Conservation (phyloP, 1,140 invertebrate genomes). For the Drosophila rufa region DNA sequence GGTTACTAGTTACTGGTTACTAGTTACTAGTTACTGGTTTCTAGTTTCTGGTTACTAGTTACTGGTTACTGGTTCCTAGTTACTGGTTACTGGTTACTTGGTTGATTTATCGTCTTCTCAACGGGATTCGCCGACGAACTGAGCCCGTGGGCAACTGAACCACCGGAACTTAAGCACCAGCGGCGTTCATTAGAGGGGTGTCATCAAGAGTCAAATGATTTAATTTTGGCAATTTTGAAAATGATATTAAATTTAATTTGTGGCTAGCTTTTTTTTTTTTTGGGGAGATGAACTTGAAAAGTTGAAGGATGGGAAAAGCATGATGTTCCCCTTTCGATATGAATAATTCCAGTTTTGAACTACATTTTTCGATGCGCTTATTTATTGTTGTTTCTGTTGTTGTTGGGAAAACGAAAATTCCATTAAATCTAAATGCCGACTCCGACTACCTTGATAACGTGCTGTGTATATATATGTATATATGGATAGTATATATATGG, state of each 20-base stretch:
- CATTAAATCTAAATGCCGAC: constrained; percentile 82
- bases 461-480: constrained; percentile 44
- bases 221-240: constrained; percentile 73
- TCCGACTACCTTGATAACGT: constrained; percentile 80
- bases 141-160: constrained; percentile 43
- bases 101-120: constrained; percentile 53
- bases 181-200: constrained; percentile 7
- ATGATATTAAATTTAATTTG: constrained; percentile 60
- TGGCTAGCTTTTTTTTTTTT: constrained; percentile 16
- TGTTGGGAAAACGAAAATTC: constrained; percentile 48
- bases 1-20: no score
- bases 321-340: background rate
- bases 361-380: constrained; percentile 66
- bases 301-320: constrained; percentile 52
- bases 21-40: no score
- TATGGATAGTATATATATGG: constrained; percentile 26
- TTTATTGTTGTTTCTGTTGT: constrained; percentile 51
- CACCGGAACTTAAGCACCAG: constrained; percentile 42
- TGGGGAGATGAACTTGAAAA: constrained; percentile 65
- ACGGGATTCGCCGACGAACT: constrained; percentile 41
- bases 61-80: no score
- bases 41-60: no score
- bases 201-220: constrained; percentile 35
- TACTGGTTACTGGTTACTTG: no score
- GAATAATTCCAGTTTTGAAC: background rate